A percentile compares a stretch with the other conserved stretches of the same genome.
Conservation (phyloP, 92 coral and sea anemone genomes). For the Phenganax subtilis region DNA sequence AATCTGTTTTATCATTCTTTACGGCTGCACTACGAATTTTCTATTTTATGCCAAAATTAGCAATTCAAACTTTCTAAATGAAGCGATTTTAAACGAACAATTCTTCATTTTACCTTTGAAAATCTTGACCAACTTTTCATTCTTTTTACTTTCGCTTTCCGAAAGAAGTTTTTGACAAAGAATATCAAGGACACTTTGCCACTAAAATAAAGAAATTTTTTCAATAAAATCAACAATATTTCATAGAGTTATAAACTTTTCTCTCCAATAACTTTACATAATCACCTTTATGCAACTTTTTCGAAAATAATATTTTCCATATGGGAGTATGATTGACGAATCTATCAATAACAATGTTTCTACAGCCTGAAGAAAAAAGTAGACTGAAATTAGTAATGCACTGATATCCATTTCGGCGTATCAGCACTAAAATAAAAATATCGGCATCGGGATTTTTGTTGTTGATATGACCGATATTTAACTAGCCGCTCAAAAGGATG, state of each 20-base stretch:
- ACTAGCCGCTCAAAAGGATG: no score
- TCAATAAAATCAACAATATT: neutral
- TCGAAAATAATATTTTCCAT: constrained; percentile 27
- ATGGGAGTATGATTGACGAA: constrained; percentile 6
- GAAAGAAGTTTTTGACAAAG: constrained; percentile 9
- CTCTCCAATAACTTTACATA: neutral
- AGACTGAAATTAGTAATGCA: no score
- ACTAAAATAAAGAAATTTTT: neutral
- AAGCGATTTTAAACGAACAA: neutral
- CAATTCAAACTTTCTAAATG: neutral
- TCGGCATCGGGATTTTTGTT: no score
- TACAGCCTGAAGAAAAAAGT: constrained; percentile 12
- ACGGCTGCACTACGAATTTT: neutral
- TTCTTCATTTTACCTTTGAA: neutral
- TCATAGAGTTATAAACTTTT: neutral
- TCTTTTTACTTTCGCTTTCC: neutral
- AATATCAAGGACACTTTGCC: constrained; percentile 23
- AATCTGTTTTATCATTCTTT: neutral
- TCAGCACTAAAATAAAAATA: no score
- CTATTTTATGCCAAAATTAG: neutral
- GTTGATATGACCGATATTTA: no score
- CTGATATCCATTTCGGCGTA: no score
- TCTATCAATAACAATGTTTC: constrained; percentile 27
- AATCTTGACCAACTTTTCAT: neutral
- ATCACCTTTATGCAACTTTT: constrained; percentile 11